phyloP scores from a whole-genome alignment of 2,888 invertebrate genomes.

The Andrena bicolor region DNA sequence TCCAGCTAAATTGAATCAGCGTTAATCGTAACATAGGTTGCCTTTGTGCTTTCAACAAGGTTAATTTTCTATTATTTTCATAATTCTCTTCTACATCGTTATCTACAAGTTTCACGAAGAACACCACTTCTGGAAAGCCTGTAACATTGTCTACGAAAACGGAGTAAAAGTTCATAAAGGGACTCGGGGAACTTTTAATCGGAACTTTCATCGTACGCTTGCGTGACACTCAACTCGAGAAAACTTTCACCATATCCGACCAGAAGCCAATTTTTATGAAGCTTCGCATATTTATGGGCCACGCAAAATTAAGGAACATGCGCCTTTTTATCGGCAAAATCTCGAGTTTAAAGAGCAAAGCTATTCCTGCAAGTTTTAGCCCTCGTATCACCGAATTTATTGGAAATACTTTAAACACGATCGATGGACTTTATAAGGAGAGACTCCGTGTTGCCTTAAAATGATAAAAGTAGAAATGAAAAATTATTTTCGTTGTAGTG shows the following conservation, averaged over 20 bases:
- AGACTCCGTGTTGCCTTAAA: background rate
- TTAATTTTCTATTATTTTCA: constrained; percentile 7
- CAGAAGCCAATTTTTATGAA: constrained; percentile 6
- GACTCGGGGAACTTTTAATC: constrained; percentile 17
- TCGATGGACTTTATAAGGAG: no score
- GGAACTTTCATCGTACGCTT: constrained; percentile 7
- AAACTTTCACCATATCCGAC: constrained; percentile 8
- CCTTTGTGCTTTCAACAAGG: background rate
- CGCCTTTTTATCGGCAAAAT: background rate
- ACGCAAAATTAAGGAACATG: constrained; percentile 3
- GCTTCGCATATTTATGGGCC: background rate
- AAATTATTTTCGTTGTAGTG: background rate
- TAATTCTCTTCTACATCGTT: background rate
- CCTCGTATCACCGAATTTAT: background rate
- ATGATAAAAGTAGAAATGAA: no score
- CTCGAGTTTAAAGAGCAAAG: background rate
- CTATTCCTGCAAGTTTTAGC: background rate
- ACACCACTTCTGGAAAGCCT: background rate
- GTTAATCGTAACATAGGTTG: background rate
- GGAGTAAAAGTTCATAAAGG: constrained; percentile 6
- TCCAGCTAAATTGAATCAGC: background rate
- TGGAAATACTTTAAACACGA: background rate
- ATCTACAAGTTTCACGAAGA: background rate
- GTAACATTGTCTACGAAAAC: background rate
- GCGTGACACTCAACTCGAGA: background rate